Evolutionary conservation across 2,888 invertebrate species (phyloP), one percentile per base, ranked within the genome.

Genomic region (Sisyra terminalis): DNA sequence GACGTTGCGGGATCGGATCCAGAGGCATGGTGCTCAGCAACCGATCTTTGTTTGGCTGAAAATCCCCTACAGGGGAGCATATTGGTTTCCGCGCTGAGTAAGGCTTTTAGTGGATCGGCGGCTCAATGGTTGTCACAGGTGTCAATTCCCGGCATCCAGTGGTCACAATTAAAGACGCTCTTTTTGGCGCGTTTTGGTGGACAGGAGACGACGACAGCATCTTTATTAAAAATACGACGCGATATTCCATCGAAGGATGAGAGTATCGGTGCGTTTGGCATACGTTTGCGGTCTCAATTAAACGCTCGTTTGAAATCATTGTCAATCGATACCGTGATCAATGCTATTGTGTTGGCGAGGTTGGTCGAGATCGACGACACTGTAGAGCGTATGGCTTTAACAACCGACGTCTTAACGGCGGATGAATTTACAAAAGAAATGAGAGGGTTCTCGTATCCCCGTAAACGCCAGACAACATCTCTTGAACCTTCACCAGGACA

Each of bases 51-150:
- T n/a, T 13, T 47, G 29, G 29, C 8, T 3, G 47, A 43, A 41
- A 29, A 47, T 5, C 36, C 38, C 8, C 16, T 44, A 29, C 29
- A 24, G 13, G 43, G 44, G 37, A 43, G 44, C 39, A 24, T 43
- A 14, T 17, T 46, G 16, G 43, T 44, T n/a, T 44, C 45, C 14
- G 43, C 37, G 6, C 29, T 45, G 7, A 46, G 46, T 29, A 15
- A 29, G 14, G 39, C 42, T 38, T 17, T 43, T 30, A 24, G 44
- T 32, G 46, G 44, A 9, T 42, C 42, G 17, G 39, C 41, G 8
- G 37, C 43, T 15, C n/a, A 34, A 14, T 43, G 46, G 39, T 7
- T 40, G 2, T 29, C 7, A 3, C 40, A 40, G 29, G 29, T 40
- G 2, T 8, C 15, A 2, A 2, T 29, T 2, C 10, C 7, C 8